These are phyloP conservation scores for Pteria penguin DNA, from an alignment of 2,888 invertebrate species.

Conservation along the genomic window DNA sequence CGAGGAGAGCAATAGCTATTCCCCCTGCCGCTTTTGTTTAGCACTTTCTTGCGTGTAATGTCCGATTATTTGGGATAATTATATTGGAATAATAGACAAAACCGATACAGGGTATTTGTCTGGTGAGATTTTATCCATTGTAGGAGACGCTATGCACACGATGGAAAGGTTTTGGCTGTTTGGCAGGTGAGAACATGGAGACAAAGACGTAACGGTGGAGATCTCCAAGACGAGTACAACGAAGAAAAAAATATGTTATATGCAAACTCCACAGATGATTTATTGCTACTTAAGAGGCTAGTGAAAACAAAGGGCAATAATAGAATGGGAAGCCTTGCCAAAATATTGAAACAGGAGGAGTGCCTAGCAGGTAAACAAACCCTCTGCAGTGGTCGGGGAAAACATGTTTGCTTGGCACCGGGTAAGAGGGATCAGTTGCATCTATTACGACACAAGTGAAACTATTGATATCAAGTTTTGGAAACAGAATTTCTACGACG, in stretches of 20 bases:
- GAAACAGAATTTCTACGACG: constrained; percentile 31
- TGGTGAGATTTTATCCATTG: constrained; percentile 67
- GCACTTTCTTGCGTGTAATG: constrained; percentile 71
- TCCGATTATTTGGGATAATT: constrained; percentile 75
- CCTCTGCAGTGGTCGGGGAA: constrained; percentile 28
- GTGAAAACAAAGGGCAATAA: constrained; percentile 66
- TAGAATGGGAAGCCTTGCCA: constrained; percentile 39
- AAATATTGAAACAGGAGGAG: constrained; percentile 37
- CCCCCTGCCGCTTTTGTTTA: constrained; percentile 62
- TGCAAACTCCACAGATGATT: constrained; percentile 73
- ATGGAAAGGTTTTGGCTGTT: constrained; percentile 57
- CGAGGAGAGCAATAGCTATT: constrained; percentile 29
- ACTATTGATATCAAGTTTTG: constrained; percentile 35
- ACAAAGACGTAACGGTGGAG: constrained; percentile 67
- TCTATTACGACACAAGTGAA: constrained; percentile 45
- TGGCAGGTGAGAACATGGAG: constrained; percentile 70
- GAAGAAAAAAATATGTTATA: constrained; percentile 71
- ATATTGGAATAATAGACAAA: constrained; percentile 75
- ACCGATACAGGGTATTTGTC: constrained; percentile 66
- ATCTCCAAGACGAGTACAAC: constrained; percentile 69
- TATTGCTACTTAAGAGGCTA: constrained; percentile 74
- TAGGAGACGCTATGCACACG: constrained; percentile 65
- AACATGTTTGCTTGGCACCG: constrained; percentile 16
- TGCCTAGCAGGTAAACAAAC: constrained; percentile 27
- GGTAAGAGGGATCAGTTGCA: constrained; percentile 43